Evolutionary conservation across 2,797 vertebrate genomes (phyloP).

Genomic region (Tokudaia muenninki): DNA sequence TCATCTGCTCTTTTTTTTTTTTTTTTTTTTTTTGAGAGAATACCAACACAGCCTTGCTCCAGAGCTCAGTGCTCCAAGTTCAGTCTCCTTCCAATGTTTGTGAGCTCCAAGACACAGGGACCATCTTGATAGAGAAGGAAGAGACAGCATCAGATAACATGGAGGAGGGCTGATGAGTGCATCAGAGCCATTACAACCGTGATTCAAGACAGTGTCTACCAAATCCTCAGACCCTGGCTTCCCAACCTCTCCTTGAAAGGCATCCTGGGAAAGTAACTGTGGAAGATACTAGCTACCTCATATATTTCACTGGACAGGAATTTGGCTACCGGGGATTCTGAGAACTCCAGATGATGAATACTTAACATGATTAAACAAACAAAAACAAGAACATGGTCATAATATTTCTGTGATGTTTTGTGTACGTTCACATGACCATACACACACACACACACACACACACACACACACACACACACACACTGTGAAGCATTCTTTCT

Average conservation of each 20-base stretch:
- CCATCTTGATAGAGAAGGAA: neutral
- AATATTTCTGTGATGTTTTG: constrained; percentile 68
- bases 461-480: constrained; percentile 67
- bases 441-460: constrained; percentile 67
- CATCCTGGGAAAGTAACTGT: constrained; percentile 79
- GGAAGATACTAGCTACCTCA: constrained; percentile 71
- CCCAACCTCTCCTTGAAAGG: neutral
- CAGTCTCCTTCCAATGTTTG: fast-evolving
- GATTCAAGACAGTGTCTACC: neutral
- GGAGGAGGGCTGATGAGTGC: fast-evolving
- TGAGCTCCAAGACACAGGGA: neutral
- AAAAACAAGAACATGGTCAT: constrained; percentile 60
- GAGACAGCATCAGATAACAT: neutral
- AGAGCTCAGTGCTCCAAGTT: neutral
- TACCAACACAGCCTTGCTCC: fast-evolving
- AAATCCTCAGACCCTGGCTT: neutral
- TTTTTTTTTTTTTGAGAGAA: neutral
- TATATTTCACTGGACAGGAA: constrained; percentile 76
- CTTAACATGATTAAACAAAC: constrained; percentile 46
- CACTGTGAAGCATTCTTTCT: constrained; percentile 60
- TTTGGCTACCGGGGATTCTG: constrained; percentile 72
- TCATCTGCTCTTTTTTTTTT: too few relatives aligned
- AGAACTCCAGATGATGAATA: constrained; percentile 65
- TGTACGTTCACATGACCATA: constrained; percentile 47
- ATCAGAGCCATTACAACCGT: too few relatives aligned